Conservation (phyloP, 2,888 invertebrate species). For the Noctua janthe region DNA sequence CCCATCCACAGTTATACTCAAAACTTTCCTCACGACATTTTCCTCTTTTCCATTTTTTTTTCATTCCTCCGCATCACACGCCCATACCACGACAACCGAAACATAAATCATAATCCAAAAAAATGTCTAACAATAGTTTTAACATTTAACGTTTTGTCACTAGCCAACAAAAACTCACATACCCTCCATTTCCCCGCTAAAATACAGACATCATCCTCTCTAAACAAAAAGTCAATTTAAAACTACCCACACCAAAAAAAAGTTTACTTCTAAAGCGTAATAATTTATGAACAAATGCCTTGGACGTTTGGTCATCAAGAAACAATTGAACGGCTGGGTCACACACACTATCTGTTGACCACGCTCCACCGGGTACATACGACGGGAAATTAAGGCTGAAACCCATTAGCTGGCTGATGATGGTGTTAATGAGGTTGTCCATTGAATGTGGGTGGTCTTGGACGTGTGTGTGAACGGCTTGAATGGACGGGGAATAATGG, state of each 20-base stretch:
- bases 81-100: too few species aligned
- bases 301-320: slow-evolving; percentile 52
- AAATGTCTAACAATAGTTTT: background rate
- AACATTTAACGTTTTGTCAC: background rate
- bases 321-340: slow-evolving; percentile 62
- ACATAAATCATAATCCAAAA: background rate
- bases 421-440: slow-evolving; percentile 62
- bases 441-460: slow-evolving; percentile 47
- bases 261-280: slow-evolving; percentile 31
- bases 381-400: slow-evolving; percentile 60
- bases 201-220: slow-evolving; percentile 13
- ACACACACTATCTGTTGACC: slow-evolving; percentile 54
- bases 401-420: slow-evolving; percentile 63
- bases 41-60: too few species aligned
- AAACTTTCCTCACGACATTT: too few species aligned
- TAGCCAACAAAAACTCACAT: slow-evolving; percentile 18
- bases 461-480: slow-evolving; percentile 3
- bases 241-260: slow-evolving; percentile 28
- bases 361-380: slow-evolving; percentile 53
- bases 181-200: background rate
- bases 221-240: slow-evolving; percentile 43
- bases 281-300: slow-evolving; percentile 55
- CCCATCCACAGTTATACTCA: too few species aligned
- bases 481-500: slow-evolving; percentile 10
- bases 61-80: too few species aligned